Conservation (phyloP, 2,888 invertebrate genomes). For the Drosophila macrothrix region DNA sequence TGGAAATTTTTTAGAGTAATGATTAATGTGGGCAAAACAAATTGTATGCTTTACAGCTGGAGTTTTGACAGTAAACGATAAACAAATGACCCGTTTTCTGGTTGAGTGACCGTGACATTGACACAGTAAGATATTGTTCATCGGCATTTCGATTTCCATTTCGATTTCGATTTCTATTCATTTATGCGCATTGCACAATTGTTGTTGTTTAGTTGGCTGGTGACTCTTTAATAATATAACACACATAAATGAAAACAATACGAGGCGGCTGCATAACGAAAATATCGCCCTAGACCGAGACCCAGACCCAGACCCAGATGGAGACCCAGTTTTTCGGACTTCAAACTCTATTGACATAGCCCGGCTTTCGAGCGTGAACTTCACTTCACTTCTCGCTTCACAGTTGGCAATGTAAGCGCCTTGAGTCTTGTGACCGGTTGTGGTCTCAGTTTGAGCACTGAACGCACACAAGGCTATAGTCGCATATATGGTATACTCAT, state of each 20-base stretch:
- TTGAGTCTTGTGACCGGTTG: constrained; percentile 69
- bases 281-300: constrained; percentile 53
- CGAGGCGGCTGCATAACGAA: constrained; percentile 22
- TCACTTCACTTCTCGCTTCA: constrained; percentile 38
- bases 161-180: constrained; percentile 49
- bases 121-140: constrained; percentile 59
- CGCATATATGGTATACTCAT: constrained; percentile 13
- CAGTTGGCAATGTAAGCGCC: constrained; percentile 60
- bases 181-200: constrained; percentile 72
- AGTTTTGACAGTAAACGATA: constrained; percentile 20
- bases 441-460: constrained; percentile 64
- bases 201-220: constrained; percentile 38
- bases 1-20: constrained; percentile 60
- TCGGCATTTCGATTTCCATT: constrained; percentile 42
- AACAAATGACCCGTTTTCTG: constrained; percentile 27
- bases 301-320: constrained; percentile 34
- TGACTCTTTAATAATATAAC: constrained; percentile 20
- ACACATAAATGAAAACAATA: constrained; percentile 20
- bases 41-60: not conserved
- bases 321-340: constrained; percentile 25
- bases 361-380: constrained; percentile 61
- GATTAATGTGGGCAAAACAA: not conserved
- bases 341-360: constrained; percentile 16
- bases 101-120: constrained; percentile 68
- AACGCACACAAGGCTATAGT: constrained; percentile 58